Conservation (phyloP, 2,888 invertebrate species). For the Leptinotarsa rubiginosa region DNA sequence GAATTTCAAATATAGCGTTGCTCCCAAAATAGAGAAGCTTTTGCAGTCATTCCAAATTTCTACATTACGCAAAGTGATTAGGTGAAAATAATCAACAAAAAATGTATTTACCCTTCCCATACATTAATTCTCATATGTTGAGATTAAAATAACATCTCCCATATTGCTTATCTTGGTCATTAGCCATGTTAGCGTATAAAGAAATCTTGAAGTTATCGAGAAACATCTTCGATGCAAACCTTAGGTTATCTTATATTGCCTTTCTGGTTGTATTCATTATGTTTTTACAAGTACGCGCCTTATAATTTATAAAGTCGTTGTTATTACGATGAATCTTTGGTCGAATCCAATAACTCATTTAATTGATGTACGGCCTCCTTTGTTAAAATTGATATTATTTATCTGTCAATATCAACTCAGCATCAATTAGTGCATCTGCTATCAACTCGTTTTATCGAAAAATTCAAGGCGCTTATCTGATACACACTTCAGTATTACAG, state of each 20-base stretch:
- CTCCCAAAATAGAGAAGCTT: too few species aligned
- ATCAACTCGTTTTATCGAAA: slow-evolving; percentile 31
- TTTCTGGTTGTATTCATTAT: slow-evolving; percentile 37
- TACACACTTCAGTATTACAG: not conserved
- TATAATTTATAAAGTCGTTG: slow-evolving; percentile 42
- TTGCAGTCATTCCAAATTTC: too few species aligned
- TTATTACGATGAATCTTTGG: slow-evolving; percentile 28
- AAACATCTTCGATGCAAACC: slow-evolving; percentile 39
- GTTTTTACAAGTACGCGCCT: slow-evolving; percentile 38
- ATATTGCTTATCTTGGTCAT: not conserved
- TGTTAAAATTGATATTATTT: slow-evolving; percentile 35
- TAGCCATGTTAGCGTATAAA: not conserved
- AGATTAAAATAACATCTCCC: not conserved
- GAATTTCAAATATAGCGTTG: too few species aligned
- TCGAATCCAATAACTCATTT: slow-evolving; percentile 35
- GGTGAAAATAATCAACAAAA: too few species aligned
- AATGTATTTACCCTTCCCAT: too few species aligned
- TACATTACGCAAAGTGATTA: too few species aligned
- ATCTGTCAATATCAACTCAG: slow-evolving; percentile 33
- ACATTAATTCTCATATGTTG: too few species aligned
- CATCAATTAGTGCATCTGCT: slow-evolving; percentile 29
- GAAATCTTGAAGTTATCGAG: not conserved
- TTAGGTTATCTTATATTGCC: slow-evolving; percentile 33
- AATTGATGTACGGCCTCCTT: slow-evolving; percentile 31
- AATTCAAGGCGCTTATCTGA: slow-evolving; percentile 3